Conservation (phyloP, 2,888 invertebrate species). For the Augochlorella aurata region DNA sequence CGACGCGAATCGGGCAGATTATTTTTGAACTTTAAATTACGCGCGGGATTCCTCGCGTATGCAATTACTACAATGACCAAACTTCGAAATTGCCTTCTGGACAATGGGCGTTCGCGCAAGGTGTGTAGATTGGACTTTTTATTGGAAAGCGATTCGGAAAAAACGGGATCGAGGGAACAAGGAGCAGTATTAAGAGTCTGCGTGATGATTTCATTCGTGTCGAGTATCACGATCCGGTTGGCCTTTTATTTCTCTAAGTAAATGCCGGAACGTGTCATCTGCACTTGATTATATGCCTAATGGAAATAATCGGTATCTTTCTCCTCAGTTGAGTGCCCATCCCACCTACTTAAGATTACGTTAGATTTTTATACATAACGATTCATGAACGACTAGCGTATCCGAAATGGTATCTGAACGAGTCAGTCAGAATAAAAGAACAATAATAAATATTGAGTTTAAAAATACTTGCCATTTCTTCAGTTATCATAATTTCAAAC, state of each 20-base stretch:
- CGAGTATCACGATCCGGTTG: not conserved
- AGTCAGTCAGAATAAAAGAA: not conserved
- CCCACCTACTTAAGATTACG: not conserved
- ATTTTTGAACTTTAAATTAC: constrained; percentile 30
- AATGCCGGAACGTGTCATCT: not conserved
- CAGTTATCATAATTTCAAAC: too few species aligned
- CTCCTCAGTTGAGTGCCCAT: not conserved
- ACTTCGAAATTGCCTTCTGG: constrained; percentile 37
- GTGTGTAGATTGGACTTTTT: constrained; percentile 20
- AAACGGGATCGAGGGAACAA: not conserved
- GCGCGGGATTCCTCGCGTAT: not conserved
- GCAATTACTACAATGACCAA: constrained; percentile 29
- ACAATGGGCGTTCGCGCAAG: not conserved
- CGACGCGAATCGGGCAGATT: not conserved
- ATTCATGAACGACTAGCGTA: not conserved
- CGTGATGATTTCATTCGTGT: constrained; percentile 38
- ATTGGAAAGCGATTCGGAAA: constrained; percentile 41
- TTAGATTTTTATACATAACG: not conserved
- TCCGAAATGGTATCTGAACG: not conserved
- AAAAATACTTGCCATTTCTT: too few species aligned
- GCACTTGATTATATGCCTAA: not conserved
- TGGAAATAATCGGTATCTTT: not conserved
- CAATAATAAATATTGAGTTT: not conserved
- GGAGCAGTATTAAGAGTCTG: constrained; percentile 20
- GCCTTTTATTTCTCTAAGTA: not conserved